phyloP scores from a whole-genome alignment of 2,797 vertebrate species.

The Micromesistius poutassou region DNA sequence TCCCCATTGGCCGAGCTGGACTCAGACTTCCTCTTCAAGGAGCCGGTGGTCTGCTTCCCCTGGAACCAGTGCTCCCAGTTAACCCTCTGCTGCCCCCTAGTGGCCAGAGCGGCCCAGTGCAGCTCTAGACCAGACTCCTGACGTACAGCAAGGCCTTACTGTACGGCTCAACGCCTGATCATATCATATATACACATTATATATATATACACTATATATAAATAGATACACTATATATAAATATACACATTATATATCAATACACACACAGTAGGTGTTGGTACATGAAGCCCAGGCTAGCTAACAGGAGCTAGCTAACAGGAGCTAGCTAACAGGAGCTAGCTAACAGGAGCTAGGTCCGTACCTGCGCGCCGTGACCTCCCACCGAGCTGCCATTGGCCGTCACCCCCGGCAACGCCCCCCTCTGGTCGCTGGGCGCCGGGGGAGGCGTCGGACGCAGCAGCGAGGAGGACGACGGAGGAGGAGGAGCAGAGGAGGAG shows the following conservation, averaged over 20 bases:
- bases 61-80: slow-evolving; percentile 39
- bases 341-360: neutral
- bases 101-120: neutral
- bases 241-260: too few relatives aligned
- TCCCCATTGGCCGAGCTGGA: slow-evolving; percentile 76
- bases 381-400: slow-evolving; percentile 47
- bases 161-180: neutral
- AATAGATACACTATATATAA: too few relatives aligned
- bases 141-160: neutral
- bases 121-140: neutral
- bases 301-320: neutral
- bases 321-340: neutral
- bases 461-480: slow-evolving; percentile 24
- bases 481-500: slow-evolving; percentile 32
- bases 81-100: neutral
- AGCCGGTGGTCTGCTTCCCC: slow-evolving; percentile 76
- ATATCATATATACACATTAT: too few relatives aligned
- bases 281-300: neutral
- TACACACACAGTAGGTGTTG: too few relatives aligned
- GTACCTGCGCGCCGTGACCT: slow-evolving; percentile 54
- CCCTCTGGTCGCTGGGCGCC: neutral
- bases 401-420: slow-evolving; percentile 15
- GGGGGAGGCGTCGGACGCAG: slow-evolving; percentile 1
- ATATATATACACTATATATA: too few relatives aligned
- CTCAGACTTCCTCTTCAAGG: slow-evolving; percentile 87